Percentiles rank a stretch among this genome's conserved stretches.
Evolutionary conservation across 2,113 vertebrate genomes (phyloP).

Genomic region (Microtus pennsylvanicus): DNA sequence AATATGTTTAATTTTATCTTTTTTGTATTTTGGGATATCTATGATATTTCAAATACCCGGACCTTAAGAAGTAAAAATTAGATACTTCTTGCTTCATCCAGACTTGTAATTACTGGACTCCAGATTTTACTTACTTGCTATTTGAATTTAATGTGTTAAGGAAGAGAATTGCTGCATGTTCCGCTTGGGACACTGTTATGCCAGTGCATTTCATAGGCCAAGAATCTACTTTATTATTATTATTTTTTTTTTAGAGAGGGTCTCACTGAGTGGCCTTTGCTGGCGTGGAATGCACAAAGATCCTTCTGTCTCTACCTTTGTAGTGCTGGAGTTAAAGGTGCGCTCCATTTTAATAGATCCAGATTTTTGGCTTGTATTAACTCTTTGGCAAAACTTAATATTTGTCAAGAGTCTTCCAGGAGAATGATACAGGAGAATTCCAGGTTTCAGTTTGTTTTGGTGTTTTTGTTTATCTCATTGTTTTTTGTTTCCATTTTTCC

Average conservation of each 20-base stretch:
- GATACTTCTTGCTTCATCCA: slow-evolving; percentile 33
- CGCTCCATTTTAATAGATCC: slow-evolving; percentile 34
- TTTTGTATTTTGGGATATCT: slow-evolving; percentile 14
- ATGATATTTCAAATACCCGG: slow-evolving; percentile 46
- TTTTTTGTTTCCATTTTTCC: slow-evolving; percentile 10
- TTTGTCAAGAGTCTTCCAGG: not conserved
- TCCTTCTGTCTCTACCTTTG: not conserved
- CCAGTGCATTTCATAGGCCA: not conserved
- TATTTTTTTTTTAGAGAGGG: not conserved
- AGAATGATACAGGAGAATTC: not conserved
- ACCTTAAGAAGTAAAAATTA: slow-evolving; percentile 55
- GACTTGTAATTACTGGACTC: slow-evolving; percentile 36
- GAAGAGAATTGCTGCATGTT: slow-evolving; percentile 23
- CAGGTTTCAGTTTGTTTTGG: not conserved
- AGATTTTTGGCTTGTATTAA: slow-evolving; percentile 16
- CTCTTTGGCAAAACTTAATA: not conserved
- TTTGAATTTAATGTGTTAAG: slow-evolving; percentile 54
- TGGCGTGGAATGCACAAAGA: not conserved
- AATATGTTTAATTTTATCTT: slow-evolving; percentile 35
- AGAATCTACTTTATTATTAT: too few species aligned
- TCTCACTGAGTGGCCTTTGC: not conserved
- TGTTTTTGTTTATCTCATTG: not conserved
- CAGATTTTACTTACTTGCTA: slow-evolving; percentile 21
- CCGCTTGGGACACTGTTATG: not conserved
- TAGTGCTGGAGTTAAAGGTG: not conserved